Base-by-base conservation (phyloP, 2,888 invertebrate species). In the Callyntrura guangdongensis region DNA sequence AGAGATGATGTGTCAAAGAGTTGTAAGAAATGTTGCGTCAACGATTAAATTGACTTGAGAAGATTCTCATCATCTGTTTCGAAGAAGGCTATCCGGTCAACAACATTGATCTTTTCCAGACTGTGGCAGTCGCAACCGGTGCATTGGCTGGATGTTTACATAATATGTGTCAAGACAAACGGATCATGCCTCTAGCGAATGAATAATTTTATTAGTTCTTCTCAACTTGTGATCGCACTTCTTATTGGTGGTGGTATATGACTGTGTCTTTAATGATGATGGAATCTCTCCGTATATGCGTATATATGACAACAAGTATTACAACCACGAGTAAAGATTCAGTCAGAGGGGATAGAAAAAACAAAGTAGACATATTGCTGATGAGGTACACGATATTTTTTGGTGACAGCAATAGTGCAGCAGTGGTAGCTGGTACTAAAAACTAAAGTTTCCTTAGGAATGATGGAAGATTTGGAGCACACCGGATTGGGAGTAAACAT, bases 71-170 rank as follows among this genome's bases (percentile, higher is more conserved):
- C 72, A 11, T 6, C 27, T 6, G 61, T 61, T 17, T 61, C n/a
- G n/a, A 53, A 82, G 87, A 91, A 91, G 91, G 91, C 86, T 87
- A 87, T 74, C 90, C 86, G 90, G 90, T 90, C 86, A 86, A 90
- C 90, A 49, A 86, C 86, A 90, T 90, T 86, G 90, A 86, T 90
- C 90, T 90, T 90, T 86, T 74, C 90, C 90, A 90, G 90, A 90
- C 77, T 74, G 86, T 47, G 64, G 59, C 86, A 77, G 90, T 69
- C 25, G 9, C 64, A 69, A 90, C 90, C 36, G 36, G 36, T 36
- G n/a, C n/a, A n/a, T n/a, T n/a, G 36, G 36, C 36, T 86, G 90
- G 81, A 81, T 86, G 77, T 49, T 79, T 64, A 79, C 27, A 59
- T 83, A 56, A 6, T 64, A 49, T 53, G 74, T 45, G 56, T 36